Evolutionary conservation across 2,113 vertebrate species (phyloP), one percentile per base, ranked within the genome.

Genomic region (Callionymus lyra): DNA sequence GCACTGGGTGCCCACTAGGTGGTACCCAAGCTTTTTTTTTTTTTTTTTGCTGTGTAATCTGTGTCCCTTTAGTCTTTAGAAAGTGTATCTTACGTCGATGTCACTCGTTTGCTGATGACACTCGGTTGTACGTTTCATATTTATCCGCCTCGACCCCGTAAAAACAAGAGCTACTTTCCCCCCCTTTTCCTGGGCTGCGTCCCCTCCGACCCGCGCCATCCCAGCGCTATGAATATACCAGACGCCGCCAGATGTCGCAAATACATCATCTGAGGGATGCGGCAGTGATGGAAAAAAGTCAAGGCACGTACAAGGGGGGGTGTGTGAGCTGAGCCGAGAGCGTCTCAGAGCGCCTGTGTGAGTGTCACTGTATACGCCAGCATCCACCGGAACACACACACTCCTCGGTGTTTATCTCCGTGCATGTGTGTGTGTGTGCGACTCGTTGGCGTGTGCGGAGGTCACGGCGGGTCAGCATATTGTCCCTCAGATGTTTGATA

Each of bases 191-290:
- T 39, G 52, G 32, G 27, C 47, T 59, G 21, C 34, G 53, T 53
- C 44, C 53, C 43, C 47, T 65, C 40, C 47, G 64, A 27, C 64
- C 50, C 35, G 18, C 52, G 68, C 48, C 53, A 63, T 67, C 63
- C 50, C 60, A 16, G 49, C 76, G 42, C 61, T 70, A 79, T 74
- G 81, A 81, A 84, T 89, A 86, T 90, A 82, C 74, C 68, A 49
- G 74, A 79, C 68, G 77, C 94, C 93, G 87, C 90, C 93, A 98
- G 94, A 97, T 98, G 94, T 98, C 93, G 93, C 94, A 98, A 93
- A 95, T 91, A 83, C 88, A 90, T 94, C 88, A 79, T 85, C 82
- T 84, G 89, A 90, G 77, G 86, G 85, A 82, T 66, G 44, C 73
- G 81, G 85, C 65, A 64, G 77, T 81, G 85, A 86, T 83, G 88